A percentile compares a stretch with the other conserved stretches of the same genome.
Evolutionary conservation across 2,888 invertebrate species (phyloP).

Genomic region (Psylliodes chrysocephalus): DNA sequence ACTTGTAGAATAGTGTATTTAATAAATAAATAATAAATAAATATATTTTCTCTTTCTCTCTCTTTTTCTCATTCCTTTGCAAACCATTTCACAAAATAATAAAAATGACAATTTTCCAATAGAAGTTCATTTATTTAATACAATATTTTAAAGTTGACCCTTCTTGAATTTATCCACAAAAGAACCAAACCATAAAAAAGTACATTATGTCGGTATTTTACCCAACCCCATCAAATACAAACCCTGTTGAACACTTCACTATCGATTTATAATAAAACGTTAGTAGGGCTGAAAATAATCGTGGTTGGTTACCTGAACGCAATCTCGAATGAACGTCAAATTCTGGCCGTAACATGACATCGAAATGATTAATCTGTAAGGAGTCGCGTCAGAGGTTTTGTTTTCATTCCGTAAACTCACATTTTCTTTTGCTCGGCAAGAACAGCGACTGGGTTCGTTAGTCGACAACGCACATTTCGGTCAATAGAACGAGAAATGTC

Average conservation of each 20-base stretch:
- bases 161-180: no score
- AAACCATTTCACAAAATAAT: no score
- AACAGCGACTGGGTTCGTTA: not conserved
- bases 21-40: no score
- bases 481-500: not conserved
- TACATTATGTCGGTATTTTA: no score
- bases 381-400: conserved; percentile 16
- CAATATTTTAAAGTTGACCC: no score
- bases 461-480: not conserved
- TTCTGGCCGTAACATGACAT: conserved; percentile 21
- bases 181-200: no score
- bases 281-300: conserved; percentile 36
- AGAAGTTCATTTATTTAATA: no score
- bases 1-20: no score
- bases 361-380: conserved; percentile 29
- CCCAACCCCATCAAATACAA: not conserved
- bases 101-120: no score
- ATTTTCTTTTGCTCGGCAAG: not conserved
- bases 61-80: no score
- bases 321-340: conserved; percentile 39
- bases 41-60: no score
- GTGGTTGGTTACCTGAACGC: conserved; percentile 33
- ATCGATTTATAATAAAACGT: conserved; percentile 33
- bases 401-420: conserved; percentile 14
- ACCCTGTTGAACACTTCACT: conserved; percentile 1